Conservation (phyloP, 30 jellyfish, hydroid and myxozoan species). For the Aurelia aurita complex sp. Pacific region DNA sequence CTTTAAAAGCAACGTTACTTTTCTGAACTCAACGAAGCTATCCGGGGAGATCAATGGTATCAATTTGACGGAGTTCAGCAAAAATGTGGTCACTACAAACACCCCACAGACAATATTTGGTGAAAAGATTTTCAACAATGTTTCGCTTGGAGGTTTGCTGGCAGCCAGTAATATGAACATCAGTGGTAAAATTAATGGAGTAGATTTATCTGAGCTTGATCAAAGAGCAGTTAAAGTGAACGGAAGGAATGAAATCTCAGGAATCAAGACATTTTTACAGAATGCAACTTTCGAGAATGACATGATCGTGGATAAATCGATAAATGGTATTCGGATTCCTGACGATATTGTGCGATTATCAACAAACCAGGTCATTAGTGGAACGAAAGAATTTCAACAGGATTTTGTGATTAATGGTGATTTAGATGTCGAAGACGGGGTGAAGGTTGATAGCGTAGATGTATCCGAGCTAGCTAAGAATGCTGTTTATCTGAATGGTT, state of each 20-base stretch:
- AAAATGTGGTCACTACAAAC: conserved; percentile 52
- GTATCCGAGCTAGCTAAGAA: conserved; percentile 36
- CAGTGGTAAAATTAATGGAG: conserved; percentile 46
- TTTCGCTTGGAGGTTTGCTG: conserved; percentile 14
- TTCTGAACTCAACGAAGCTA: conserved; percentile 3
- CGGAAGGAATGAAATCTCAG: conserved; percentile 20
- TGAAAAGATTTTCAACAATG: conserved; percentile 25
- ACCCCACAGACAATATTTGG: conserved; percentile 64
- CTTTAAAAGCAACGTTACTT: conserved; percentile 26
- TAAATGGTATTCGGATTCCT: conserved; percentile 62
- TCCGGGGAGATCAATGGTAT: conserved; percentile 37
- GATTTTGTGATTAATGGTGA: conserved; percentile 58
- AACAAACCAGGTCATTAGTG: conserved; percentile 45
- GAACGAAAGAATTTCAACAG: conserved; percentile 42
- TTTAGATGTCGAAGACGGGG: conserved; percentile 28
- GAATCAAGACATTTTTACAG: conserved; percentile 35
- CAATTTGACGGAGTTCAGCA: conserved; percentile 41
- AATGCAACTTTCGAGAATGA: conserved; percentile 10
- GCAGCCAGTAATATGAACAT: conserved; percentile 8
- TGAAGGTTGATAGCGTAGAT: conserved; percentile 69
- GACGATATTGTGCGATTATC: conserved; percentile 44
- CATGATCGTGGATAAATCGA: conserved; percentile 17
- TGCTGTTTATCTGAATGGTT: conserved; percentile 39
- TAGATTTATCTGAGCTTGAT: conserved; percentile 39
- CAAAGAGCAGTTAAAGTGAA: conserved; percentile 13